These are phyloP conservation scores for Drosophila atroscutellata DNA, from an alignment of 2,888 invertebrate species.

Conservation along the genomic window DNA sequence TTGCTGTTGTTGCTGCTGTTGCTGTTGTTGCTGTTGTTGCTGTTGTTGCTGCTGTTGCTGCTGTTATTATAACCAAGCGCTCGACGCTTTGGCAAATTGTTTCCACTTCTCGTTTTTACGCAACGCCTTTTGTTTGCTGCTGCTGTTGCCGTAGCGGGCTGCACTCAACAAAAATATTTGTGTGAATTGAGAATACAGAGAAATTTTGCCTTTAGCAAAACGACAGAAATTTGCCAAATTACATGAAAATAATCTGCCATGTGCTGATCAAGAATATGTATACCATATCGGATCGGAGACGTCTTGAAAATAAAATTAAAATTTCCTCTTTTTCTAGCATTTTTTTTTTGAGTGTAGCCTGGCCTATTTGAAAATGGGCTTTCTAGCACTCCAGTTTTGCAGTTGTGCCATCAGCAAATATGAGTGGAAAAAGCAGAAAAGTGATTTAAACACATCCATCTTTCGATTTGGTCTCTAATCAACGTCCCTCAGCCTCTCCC, in stretches of 20 bases:
- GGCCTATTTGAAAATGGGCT: slow-evolving; percentile 58
- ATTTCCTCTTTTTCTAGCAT: background rate
- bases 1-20: slow-evolving; percentile 25
- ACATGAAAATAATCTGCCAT: background rate
- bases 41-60: slow-evolving; percentile 35
- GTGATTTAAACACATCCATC: slow-evolving; percentile 40
- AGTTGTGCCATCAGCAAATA: slow-evolving; percentile 39
- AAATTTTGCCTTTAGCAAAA: too few relatives aligned
- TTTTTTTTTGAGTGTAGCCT: slow-evolving; percentile 1
- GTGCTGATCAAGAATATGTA: too few relatives aligned
- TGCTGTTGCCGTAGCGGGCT: slow-evolving; percentile 7
- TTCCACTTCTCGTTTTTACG: slow-evolving; percentile 71
- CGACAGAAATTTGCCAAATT: background rate
- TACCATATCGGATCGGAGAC: background rate
- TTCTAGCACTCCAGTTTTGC: slow-evolving; percentile 33
- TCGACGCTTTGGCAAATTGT: slow-evolving; percentile 77
- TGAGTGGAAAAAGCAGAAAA: slow-evolving; percentile 15
- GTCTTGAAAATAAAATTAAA: background rate
- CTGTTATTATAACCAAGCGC: slow-evolving; percentile 76
- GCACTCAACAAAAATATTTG: background rate
- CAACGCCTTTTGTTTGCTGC: slow-evolving; percentile 52
- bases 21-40: slow-evolving; percentile 2
- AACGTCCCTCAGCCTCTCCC: slow-evolving; percentile 12
- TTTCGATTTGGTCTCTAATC: slow-evolving; percentile 49
- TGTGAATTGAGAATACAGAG: background rate